A percentile compares a stretch with the other conserved stretches of the same genome.
Conservation (phyloP, 2,888 invertebrate species). For the Microlaimidae sp. region DNA sequence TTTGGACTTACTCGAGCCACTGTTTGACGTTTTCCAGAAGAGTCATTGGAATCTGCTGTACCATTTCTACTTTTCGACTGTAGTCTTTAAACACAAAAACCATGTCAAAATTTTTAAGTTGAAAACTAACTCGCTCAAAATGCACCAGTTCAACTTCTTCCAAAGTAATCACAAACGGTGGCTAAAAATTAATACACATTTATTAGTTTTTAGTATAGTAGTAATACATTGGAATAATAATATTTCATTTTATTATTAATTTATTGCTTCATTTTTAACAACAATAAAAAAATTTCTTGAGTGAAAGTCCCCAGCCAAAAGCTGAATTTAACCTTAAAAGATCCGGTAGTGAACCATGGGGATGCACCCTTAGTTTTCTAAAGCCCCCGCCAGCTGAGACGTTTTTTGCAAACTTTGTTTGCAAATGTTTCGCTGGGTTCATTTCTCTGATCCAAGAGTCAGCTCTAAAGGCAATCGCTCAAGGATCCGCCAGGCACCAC, state of each 20-base stretch:
- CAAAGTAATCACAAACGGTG: conserved; percentile 90
- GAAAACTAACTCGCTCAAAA: conserved; percentile 95
- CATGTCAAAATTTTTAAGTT: conserved; percentile 98
- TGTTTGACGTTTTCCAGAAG: conserved; percentile 98
- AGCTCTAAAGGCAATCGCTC: too few species aligned
- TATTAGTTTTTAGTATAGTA: conserved; percentile 15
- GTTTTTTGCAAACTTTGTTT: too few species aligned
- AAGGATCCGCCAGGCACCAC: too few species aligned
- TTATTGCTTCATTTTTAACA: too few species aligned
- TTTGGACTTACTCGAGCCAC: conserved; percentile 73
- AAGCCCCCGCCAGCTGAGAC: too few species aligned
- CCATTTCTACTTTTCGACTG: conserved; percentile 75
- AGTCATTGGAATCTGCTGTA: conserved; percentile 98
- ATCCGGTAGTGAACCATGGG: too few species aligned
- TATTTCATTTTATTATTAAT: too few species aligned
- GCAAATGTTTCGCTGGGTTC: too few species aligned
- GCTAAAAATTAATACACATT: conserved; percentile 42
- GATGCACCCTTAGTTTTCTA: too few species aligned
- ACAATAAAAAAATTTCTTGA: not conserved
- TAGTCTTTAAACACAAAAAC: conserved; percentile 99
- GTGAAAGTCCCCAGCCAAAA: not conserved
- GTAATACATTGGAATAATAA: too few species aligned
- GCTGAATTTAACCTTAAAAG: too few species aligned
- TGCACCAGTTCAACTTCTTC: conserved; percentile 95
- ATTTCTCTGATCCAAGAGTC: too few species aligned